Evolutionary conservation across 2,888 invertebrate genomes (phyloP), one percentile per base, ranked within the genome.

Genomic region (Nomada lathburiana): DNA sequence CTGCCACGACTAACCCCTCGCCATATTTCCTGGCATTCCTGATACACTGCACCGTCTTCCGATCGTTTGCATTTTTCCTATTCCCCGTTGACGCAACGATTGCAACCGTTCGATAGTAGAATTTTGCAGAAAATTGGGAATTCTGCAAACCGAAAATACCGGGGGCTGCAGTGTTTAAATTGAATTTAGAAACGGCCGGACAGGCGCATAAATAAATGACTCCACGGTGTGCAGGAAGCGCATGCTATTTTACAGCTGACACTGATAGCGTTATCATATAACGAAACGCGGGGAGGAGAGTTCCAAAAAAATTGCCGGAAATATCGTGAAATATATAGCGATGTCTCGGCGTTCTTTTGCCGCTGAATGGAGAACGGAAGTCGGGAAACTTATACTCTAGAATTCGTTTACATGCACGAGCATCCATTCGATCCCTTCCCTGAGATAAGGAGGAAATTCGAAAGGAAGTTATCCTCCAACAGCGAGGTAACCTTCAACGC

Each of bases 331-430:
- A 85, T 77, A 65, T 83, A 86, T 76, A 1, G 36, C 85, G 78
- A 85, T 76, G 63, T 69, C 55, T n/a, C 70, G 69, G 23, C 63
- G 77, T 72, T 75, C 79, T 36, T 53, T 42, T 55, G 73, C 44
- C 29, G 44, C 42, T 79, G 83, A 83, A 86, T 83, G 71, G 80
- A 53, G 80, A 76, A 44, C 86, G 83, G 86, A 86, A 83, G 86
- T 83, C 57, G 73, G 70, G 74, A 76, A 86, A 86, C 86, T 86
- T 86, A 86, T 74, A 26, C 78, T 76, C 71, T 70, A 80, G 83
- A 86, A 86, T 86, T 86, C 86, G 86, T 86, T 86, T 86, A 81
- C 80, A 83, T 76, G 77, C 64, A 70, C 75, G 76, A 72, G 72
- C 63, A 18, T 75, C 70, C 63, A 67, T 72, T 68, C 26, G 77